A percentile compares a stretch with the other conserved stretches of the same genome.
phyloP scores from a whole-genome alignment of 2,888 invertebrate genomes.

The Linyphia triangularis region DNA sequence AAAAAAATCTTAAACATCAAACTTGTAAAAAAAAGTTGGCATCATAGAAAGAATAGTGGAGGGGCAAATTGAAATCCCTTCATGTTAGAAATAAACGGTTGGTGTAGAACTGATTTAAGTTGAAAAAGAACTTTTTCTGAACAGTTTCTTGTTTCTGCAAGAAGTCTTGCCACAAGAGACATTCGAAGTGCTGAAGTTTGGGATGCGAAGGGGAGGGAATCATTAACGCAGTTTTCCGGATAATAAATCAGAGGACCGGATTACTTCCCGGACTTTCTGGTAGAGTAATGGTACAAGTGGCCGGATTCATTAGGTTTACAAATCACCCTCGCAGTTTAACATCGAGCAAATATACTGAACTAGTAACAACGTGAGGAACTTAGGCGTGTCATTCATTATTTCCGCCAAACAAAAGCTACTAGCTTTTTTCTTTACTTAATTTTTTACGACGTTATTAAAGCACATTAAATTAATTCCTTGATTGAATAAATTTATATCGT shows the following conservation, averaged over 20 bases:
- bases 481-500: too few relatives aligned
- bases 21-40: neutral
- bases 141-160: neutral
- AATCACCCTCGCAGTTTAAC: neutral
- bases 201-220: slow-evolving; percentile 2
- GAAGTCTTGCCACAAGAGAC: neutral
- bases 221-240: slow-evolving; percentile 38
- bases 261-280: slow-evolving; percentile 36
- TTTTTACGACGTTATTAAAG: too few relatives aligned
- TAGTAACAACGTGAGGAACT: neutral
- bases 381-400: too few relatives aligned
- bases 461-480: too few relatives aligned
- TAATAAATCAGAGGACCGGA: slow-evolving; percentile 39
- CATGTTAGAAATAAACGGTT: neutral
- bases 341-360: neutral
- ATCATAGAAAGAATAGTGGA: neutral
- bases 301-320: neutral
- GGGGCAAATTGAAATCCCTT: neutral
- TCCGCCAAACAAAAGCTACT: too few relatives aligned
- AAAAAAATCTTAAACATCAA: neutral
- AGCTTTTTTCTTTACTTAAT: too few relatives aligned
- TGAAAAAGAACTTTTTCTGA: neutral
- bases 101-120: neutral
- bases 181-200: neutral
- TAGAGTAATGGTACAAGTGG: slow-evolving; percentile 29